These are phyloP conservation scores for Drosophila austrosaltans DNA, from an alignment of 2,888 invertebrate species.

Conservation along the genomic window DNA sequence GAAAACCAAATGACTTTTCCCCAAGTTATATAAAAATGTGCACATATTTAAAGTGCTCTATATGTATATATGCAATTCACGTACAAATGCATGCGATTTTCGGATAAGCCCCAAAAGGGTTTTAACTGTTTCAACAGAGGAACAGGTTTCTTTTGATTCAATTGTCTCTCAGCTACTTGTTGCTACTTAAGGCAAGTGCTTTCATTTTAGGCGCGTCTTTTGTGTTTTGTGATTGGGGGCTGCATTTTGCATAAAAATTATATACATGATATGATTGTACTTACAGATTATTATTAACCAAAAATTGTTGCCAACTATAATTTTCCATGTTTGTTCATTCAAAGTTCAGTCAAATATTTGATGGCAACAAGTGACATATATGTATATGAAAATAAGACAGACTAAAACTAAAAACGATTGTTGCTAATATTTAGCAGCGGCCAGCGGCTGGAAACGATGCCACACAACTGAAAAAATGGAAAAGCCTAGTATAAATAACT, in stretches of 20 bases:
- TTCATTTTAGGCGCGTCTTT: background rate
- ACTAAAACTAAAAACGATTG: background rate
- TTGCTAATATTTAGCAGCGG: conserved; percentile 25
- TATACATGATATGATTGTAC: conserved; percentile 29
- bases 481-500: conserved; percentile 54
- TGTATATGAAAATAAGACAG: no score
- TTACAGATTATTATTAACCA: conserved; percentile 72
- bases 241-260: conserved; percentile 17
- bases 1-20: background rate
- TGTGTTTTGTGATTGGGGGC: background rate
- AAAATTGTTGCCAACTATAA: conserved; percentile 57
- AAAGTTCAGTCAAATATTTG: background rate
- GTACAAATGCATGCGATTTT: background rate
- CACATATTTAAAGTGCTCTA: no score
- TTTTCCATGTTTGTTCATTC: conserved; percentile 43
- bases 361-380: conserved; percentile 10
- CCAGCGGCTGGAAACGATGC: conserved; percentile 67
- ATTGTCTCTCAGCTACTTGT: conserved; percentile 2
- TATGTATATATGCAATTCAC: background rate
- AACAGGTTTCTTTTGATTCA: conserved; percentile 1
- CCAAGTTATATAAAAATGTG: conserved; percentile 22
- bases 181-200: background rate
- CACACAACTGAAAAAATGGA: conserved; percentile 63
- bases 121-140: background rate
- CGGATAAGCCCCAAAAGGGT: background rate